Conservation (phyloP, 2,797 vertebrate species). For the Acipenser oxyrinchus region DNA sequence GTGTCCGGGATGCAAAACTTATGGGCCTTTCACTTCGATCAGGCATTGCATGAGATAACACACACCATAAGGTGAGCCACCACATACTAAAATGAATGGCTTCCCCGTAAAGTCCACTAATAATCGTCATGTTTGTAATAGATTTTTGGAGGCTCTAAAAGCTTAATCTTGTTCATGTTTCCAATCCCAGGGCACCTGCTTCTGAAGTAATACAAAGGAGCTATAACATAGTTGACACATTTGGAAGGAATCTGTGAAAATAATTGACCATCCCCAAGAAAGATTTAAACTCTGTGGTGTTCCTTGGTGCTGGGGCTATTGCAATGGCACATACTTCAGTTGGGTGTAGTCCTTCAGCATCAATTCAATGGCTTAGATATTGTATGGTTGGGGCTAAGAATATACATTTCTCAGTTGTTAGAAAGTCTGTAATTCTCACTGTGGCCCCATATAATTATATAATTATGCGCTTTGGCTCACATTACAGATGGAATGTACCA, state of each 20-base stretch:
- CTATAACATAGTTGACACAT: slow-evolving; percentile 17
- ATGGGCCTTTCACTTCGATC: slow-evolving; percentile 22
- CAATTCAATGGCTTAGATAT: not conserved
- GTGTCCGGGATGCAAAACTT: slow-evolving; percentile 18
- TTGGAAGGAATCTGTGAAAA: slow-evolving; percentile 20
- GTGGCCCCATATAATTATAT: too few relatives aligned
- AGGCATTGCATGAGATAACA: slow-evolving; percentile 23
- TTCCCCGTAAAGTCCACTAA: slow-evolving; percentile 13
- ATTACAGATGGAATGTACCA: too few relatives aligned
- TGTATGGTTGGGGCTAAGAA: too few relatives aligned
- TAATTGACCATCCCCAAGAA: slow-evolving; percentile 22
- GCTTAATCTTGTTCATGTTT: not conserved
- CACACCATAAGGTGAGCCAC: slow-evolving; percentile 16
- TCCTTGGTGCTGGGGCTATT: slow-evolving; percentile 13
- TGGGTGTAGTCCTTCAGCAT: slow-evolving; percentile 16
- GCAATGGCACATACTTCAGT: slow-evolving; percentile 12
- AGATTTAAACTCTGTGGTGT: slow-evolving; percentile 18
- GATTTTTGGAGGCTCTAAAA: slow-evolving; percentile 14
- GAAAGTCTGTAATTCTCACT: too few relatives aligned
- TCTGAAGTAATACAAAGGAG: slow-evolving; percentile 11
- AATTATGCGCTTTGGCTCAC: too few relatives aligned
- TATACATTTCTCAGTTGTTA: too few relatives aligned
- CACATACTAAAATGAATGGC: slow-evolving; percentile 15
- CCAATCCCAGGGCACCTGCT: slow-evolving; percentile 18
- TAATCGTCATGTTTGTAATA: slow-evolving; percentile 16